Evolutionary conservation across 37 sponge, comb jelly and placozoan genomes (phyloP), one percentile per base, ranked within the genome.

Genomic region (Dysidea cf. avara): DNA sequence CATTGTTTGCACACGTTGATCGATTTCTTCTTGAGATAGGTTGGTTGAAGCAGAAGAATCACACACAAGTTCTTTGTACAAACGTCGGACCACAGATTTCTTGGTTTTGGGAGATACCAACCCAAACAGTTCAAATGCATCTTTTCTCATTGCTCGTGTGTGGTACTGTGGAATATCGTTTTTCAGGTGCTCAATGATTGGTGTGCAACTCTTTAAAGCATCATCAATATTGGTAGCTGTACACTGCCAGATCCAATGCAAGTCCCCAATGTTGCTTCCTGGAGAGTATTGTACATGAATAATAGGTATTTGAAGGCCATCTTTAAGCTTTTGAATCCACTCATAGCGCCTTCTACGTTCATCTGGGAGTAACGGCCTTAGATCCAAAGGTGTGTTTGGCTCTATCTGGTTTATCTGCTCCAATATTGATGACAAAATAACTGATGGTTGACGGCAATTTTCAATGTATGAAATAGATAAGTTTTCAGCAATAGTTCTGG

Each of bases 21-120:
- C 77, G 24, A 64, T 64, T 38, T 76, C 65, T 25, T 64, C 52
- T 64, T 76, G 31, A 25, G 52, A 39, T 22, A 49, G 53, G 35
- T 76, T 76, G 35, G 77, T 64, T 63, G 66, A 28, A 48, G 77
- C 64, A 32, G 77, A 76, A n/a, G 51, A 56, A 65, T 76, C 77
- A 63, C 77, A 47, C n/a, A 30, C 57, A 36, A 67, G 46, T 12
- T 54, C 78, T 53, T 67, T 66, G 53, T 53, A 78, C 21, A 78
- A 28, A 35, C 28, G 51, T 37, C 50, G 55, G 24, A 78, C 25
- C 25, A 78, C 66, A 37, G 67, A 67, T 55, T 63, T 34, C 56
- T 58, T 74, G 17, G 61, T 59, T 18, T 30, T 74, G 22, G 66
- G 68, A 21, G 57, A 49, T 38, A 76, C 40, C 20, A 74, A 57